These are phyloP conservation scores for Potamarius usumacintae DNA, from an alignment of 2,113 vertebrate genomes.

Conservation along the genomic window DNA sequence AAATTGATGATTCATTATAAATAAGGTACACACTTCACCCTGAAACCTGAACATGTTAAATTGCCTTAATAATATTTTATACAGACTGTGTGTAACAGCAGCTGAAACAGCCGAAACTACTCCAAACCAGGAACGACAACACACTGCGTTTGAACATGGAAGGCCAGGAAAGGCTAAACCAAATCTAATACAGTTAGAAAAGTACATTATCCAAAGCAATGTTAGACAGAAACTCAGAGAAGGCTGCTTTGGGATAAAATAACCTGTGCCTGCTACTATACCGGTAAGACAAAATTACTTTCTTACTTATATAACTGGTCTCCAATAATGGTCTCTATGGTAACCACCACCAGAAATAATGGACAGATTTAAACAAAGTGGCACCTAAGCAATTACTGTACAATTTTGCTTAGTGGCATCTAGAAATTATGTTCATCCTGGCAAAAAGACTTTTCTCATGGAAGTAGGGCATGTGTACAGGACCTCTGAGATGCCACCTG, in stretches of 20 bases:
- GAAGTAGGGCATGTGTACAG: not conserved
- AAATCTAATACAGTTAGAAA: not conserved
- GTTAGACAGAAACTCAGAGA: not conserved
- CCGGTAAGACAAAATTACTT: no score
- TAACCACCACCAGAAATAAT: not conserved
- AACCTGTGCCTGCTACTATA: not conserved
- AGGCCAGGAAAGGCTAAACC: not conserved
- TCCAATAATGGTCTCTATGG: not conserved
- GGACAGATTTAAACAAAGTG: not conserved
- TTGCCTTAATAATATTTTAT: not conserved
- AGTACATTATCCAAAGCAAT: not conserved
- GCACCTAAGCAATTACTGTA: not conserved
- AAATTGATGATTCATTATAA: slow-evolving; percentile 1
- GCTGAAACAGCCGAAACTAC: not conserved
- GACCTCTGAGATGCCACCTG: no score
- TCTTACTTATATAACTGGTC: not conserved
- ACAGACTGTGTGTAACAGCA: not conserved
- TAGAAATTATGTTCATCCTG: not conserved
- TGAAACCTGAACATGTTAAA: not conserved
- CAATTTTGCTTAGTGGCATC: not conserved
- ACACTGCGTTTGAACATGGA: not conserved
- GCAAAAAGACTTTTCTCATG: not conserved
- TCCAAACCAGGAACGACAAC: not conserved
- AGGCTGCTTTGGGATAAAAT: not conserved
- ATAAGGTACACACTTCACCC: not conserved